Evolutionary conservation across 1,140 invertebrate genomes (phyloP).

Genomic region (Drosophila kanapiae): DNA sequence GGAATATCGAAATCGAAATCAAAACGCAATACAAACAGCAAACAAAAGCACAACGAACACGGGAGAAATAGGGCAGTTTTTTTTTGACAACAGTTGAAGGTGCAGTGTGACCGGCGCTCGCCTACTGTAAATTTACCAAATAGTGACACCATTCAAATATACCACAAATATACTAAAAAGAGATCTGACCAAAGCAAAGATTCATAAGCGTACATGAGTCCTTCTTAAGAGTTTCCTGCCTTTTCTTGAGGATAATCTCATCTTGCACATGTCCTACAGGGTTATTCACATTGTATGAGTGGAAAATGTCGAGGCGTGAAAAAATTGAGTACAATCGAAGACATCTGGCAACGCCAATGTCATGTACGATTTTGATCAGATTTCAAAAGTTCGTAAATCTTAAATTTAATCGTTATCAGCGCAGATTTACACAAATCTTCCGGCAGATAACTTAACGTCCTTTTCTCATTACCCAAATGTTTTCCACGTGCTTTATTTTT

Average conservation of each 20-base stretch:
- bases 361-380: background rate
- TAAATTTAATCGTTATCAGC: conserved; percentile 14
- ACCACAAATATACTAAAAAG: background rate
- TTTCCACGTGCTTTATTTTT: background rate
- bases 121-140: background rate
- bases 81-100: conserved; percentile 17
- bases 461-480: background rate
- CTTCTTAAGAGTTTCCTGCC: no score
- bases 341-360: background rate
- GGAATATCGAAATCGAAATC: conserved; percentile 12
- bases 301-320: no score
- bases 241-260: no score
- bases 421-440: conserved; percentile 12
- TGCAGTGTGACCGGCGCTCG: background rate
- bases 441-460: background rate
- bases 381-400: conserved; percentile 9
- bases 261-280: no score
- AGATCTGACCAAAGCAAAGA: no score
- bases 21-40: conserved; percentile 25
- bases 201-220: no score
- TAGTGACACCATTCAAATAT: background rate
- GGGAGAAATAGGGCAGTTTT: conserved; percentile 14
- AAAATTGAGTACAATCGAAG: no score
- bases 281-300: no score
- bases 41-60: conserved; percentile 30